Percentiles rank a stretch among this genome's conserved stretches.
These are phyloP conservation scores for Pteruthius melanotis DNA, from an alignment of 2,113 vertebrate species.

Conservation along the genomic window DNA sequence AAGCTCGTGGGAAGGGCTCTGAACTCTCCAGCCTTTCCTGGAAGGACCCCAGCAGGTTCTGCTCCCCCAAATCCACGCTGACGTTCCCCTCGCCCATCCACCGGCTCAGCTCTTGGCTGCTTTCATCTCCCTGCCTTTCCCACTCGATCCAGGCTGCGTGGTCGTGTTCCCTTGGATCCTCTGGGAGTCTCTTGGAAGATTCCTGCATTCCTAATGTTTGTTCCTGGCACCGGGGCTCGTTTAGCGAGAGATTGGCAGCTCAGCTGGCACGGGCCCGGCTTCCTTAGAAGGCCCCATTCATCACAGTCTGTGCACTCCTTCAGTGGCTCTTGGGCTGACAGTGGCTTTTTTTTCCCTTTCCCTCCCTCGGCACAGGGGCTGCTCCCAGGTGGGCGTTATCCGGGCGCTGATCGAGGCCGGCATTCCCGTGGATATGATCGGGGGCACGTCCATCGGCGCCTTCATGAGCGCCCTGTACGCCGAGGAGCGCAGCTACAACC, in stretches of 20 bases:
- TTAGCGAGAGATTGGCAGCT: background rate
- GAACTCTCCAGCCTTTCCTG: background rate
- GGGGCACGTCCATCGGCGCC: conserved; percentile 90
- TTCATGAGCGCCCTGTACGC: conserved; percentile 91
- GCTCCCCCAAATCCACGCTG: background rate
- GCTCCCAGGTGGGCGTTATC: conserved; percentile 89
- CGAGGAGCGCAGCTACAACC: conserved; percentile 87
- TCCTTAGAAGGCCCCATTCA: background rate
- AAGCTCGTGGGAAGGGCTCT: background rate
- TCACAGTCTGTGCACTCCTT: background rate
- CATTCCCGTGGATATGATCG: conserved; percentile 90
- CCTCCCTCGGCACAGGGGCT: conserved; percentile 76
- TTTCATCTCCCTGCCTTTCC: background rate
- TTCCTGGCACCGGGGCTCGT: background rate
- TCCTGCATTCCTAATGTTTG: background rate
- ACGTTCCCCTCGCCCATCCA: rapidly evolving
- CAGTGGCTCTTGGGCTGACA: background rate
- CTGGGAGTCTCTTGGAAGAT: background rate
- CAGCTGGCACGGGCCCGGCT: rapidly evolving
- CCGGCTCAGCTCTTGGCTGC: background rate
- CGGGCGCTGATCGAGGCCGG: conserved; percentile 83
- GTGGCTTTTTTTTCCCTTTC: no score
- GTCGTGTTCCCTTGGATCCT: background rate
- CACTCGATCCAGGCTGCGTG: background rate
- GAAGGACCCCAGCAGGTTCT: background rate